These are phyloP conservation scores for Caenorhabditis uteleia DNA, from an alignment of 2,888 invertebrate species.

Conservation along the genomic window DNA sequence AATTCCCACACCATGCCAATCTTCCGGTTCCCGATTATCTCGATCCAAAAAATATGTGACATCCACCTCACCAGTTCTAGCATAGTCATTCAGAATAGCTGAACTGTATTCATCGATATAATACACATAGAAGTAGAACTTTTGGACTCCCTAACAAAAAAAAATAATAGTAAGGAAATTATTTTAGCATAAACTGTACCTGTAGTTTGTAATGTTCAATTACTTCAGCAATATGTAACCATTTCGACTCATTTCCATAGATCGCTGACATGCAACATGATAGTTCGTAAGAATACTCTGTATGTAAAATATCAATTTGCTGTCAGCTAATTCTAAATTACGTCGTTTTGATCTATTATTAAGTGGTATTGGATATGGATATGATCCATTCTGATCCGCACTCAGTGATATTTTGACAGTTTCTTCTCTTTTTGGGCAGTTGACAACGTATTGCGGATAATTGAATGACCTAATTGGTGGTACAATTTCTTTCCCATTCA, in stretches of 20 bases:
- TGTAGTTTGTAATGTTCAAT: conserved; percentile 27
- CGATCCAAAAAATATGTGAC: conserved; percentile 7
- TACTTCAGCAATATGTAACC: conserved; percentile 16
- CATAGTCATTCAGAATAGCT: conserved; percentile 16
- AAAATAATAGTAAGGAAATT: background rate
- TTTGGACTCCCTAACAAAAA: conserved; percentile 9
- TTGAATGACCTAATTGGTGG: conserved; percentile 1
- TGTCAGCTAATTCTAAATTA: background rate
- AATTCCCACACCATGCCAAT: conserved; percentile 12
- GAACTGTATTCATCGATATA: conserved; percentile 7
- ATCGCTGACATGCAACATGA: conserved; percentile 21
- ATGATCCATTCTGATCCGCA: background rate
- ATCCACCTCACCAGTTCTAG: conserved; percentile 25
- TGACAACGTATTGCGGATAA: conserved; percentile 12
- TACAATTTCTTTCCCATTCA: conserved; percentile 1
- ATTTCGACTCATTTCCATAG: conserved; percentile 24
- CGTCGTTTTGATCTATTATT: conserved; percentile 9
- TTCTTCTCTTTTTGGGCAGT: conserved; percentile 15
- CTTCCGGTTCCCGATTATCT: conserved; percentile 1
- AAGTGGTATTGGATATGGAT: conserved; percentile 4
- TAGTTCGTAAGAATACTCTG: no score
- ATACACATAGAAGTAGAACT: conserved; percentile 18
- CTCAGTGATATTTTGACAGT: conserved; percentile 18
- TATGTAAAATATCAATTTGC: no score
- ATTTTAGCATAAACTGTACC: no score